These are phyloP conservation scores for Oikopleura dioica DNA, from an alignment of 23 tunicate species.

Conservation along the genomic window DNA sequence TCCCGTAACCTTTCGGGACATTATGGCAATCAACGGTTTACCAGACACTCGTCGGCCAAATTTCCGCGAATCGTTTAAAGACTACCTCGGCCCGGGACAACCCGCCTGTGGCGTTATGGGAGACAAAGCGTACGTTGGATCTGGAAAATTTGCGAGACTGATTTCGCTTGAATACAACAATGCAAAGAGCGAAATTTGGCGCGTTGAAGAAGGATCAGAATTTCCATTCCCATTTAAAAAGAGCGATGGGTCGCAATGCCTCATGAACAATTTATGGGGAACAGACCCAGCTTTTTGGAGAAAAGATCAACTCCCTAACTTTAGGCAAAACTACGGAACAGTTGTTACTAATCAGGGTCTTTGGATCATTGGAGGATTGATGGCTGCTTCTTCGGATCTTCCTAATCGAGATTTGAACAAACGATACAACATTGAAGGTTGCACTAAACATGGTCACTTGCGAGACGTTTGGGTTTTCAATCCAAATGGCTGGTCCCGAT, in stretches of 20 bases:
- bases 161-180: not conserved
- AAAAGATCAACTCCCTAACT: not conserved
- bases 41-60: not conserved
- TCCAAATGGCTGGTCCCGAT: constrained; percentile 1
- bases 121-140: not conserved
- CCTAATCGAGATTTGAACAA: not conserved
- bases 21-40: not conserved
- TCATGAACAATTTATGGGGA: not conserved
- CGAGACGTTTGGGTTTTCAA: constrained; percentile 4
- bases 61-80: not conserved
- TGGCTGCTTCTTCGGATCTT: not conserved
- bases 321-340: constrained; percentile 2
- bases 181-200: not conserved
- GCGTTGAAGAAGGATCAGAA: not conserved
- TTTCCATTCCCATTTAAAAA: constrained; percentile 5
- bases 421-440: not conserved
- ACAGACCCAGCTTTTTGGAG: no score
- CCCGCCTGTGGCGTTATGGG: constrained; percentile 10
- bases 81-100: not conserved
- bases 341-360: not conserved
- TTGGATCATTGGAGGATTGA: constrained; percentile 4
- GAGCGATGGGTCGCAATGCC: not conserved
- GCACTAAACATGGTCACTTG: not conserved
- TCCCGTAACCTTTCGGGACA: not conserved
- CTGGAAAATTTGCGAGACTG: not conserved